Evolutionary conservation across 2,888 invertebrate genomes (phyloP).

Genomic region (Acrobasis suavella): DNA sequence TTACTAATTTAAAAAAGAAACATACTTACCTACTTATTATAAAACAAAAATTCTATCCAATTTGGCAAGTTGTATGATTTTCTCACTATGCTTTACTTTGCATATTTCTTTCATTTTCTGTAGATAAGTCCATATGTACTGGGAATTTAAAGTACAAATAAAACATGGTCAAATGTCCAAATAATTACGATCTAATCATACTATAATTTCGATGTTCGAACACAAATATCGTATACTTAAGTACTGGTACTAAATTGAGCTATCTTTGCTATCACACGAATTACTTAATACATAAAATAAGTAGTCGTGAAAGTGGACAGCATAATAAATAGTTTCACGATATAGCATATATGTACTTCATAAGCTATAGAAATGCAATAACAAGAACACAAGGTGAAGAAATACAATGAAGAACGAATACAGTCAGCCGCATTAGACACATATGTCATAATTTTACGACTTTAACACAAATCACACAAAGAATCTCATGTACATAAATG

Average conservation of each 20-base stretch:
- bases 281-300: conserved; percentile 59
- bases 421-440: conserved; percentile 40
- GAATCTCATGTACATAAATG: no score
- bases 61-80: background rate
- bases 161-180: conserved; percentile 27
- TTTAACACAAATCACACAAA: no score
- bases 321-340: conserved; percentile 44
- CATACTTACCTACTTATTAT: background rate
- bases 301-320: conserved; percentile 58
- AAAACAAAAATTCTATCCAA: background rate
- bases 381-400: conserved; percentile 57
- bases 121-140: conserved; percentile 21
- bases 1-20: background rate
- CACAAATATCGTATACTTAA: conserved; percentile 61
- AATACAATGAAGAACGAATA: conserved; percentile 44
- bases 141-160: conserved; percentile 30
- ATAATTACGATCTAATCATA: conserved; percentile 28
- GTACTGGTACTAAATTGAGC: conserved; percentile 72
- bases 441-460: no score
- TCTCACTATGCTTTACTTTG: background rate
- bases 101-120: conserved; percentile 7
- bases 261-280: conserved; percentile 63
- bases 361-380: conserved; percentile 56
- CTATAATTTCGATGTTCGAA: conserved; percentile 58
- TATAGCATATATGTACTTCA: conserved; percentile 37